Base-by-base conservation (phyloP, 2,113 vertebrate species). In the Gadus macrocephalus region DNA sequence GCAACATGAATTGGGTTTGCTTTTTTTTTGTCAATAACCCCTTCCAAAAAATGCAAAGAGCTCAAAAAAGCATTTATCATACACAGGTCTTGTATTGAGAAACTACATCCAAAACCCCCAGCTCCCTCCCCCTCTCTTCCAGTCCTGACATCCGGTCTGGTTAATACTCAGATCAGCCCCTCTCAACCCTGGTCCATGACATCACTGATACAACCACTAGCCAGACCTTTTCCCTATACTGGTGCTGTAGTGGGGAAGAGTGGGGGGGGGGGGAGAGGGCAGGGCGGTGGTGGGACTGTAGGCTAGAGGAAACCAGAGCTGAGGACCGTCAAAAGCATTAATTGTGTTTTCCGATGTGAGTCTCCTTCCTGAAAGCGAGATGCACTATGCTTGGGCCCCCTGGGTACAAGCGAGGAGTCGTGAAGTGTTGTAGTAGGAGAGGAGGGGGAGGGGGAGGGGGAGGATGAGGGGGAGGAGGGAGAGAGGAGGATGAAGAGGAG, bases 301-400 rank as follows among this genome's bases (percentile, higher is more conserved):
- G 31, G 67, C 68, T 78, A 82, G 67, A 75, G 64, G 77, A 84
- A 82, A 85, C 67, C 80, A 67, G 66, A 69, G 67, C 67, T 62
- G 38, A 49, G 64, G 60, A 80, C 80, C 61, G 74, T 60, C 38
- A 73, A 9, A 71, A 71, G 64, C 73, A 65, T 85, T 76, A 69
- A 81, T 83, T 80, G 66, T 78, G 64, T 75, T 79, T 74, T 75
- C 73, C 53, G 55, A 74, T 64, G 65, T 70, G 74, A 78, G 70
- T 80, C 69, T 84, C 73, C 84, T 76, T 77, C 70, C 76, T 81
- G 84, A 81, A 85, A 85, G 76, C 69, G 78, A 83, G 72, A 79
- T 66, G 74, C 80, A 71, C 67, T 78, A 75, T 68, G 27, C 67
- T 70, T 35, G 53, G 71, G 70, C 84, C 38, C 25, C 19, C n/a